Base-by-base conservation (phyloP, 2,113 vertebrate genomes). In the Platichthys flesus region DNA sequence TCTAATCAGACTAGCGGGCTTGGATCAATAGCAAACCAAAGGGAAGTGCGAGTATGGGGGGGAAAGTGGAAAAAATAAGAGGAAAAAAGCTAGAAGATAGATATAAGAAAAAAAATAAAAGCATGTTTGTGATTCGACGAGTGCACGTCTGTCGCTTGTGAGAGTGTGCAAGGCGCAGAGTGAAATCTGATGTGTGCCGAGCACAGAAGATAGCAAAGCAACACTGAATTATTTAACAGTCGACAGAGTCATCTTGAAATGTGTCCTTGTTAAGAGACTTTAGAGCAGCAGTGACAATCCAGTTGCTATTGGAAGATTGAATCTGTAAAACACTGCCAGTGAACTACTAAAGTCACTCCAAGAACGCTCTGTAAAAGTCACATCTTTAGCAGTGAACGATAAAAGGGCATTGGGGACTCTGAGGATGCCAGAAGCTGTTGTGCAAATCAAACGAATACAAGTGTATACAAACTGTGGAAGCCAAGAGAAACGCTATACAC, bases 201-300 rank as follows among this genome's bases (percentile, higher is more conserved):
- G 52, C 59, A 72, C 61, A 88, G 65, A 78, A 2, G 13, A 71
- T 68, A 78, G 81, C 70, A 84, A 79, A 81, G 70, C 67, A 74
- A 73, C 79, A 40, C 76, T 90, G 87, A 89, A 89, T 89, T 79
- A 92, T 90, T 88, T 26, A 90, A 76, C 57, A 79, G 67, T 65
- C 20, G 12, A 54, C 71, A 68, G 69, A 73, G 55, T 87, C 72
- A 60, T 83, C 74, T 71, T 73, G 61, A 73, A 86, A 72, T 78
- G 63, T 63, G 78, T 81, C 78, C 81, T 81, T 85, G 80, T 87
- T 83, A 84, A 77, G 56, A 84, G 61, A 76, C 51, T 76, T 55
- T 62, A 62, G 23, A 79, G 71, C 26, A 67, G 59, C 65, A 31
- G 63, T 72, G 79, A 74, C 72, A 86, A 78, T 83, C 71, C 59